Percentiles rank a stretch among this genome's conserved stretches.
These are phyloP conservation scores for Periophthalmus modestus DNA, from an alignment of 2,113 vertebrate genomes.

Conservation along the genomic window DNA sequence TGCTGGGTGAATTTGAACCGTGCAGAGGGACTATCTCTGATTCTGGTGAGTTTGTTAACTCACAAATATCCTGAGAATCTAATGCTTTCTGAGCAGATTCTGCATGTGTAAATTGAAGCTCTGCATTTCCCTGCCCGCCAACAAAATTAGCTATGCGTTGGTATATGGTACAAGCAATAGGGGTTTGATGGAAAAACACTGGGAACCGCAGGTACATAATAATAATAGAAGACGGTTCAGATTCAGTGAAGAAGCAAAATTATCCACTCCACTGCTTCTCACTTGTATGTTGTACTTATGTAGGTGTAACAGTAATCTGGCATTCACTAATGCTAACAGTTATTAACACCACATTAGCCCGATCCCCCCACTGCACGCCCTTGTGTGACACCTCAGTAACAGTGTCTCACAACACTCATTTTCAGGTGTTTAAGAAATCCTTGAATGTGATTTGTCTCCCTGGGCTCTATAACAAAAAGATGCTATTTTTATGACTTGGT, in stretches of 20 bases:
- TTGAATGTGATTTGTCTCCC: slow-evolving; percentile 77
- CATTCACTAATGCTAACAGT: slow-evolving; percentile 37
- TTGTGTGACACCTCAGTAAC: slow-evolving; percentile 61
- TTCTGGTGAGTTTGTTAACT: too few species aligned
- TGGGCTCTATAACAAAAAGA: slow-evolving; percentile 54
- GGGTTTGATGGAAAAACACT: too few species aligned
- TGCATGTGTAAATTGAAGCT: neutral
- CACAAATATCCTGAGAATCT: too few species aligned
- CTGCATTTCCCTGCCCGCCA: neutral
- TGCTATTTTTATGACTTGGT: slow-evolving; percentile 70
- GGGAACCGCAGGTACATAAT: neutral
- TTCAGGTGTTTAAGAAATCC: slow-evolving; percentile 82
- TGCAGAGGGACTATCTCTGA: too few species aligned
- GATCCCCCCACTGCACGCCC: slow-evolving; percentile 38
- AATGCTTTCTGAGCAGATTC: neutral
- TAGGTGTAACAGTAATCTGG: slow-evolving; percentile 27
- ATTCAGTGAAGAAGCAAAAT: slow-evolving; percentile 8
- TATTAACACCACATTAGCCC: slow-evolving; percentile 51
- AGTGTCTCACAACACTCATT: slow-evolving; percentile 78
- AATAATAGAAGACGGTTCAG: neutral
- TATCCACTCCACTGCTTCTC: slow-evolving; percentile 12
- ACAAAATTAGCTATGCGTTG: too few species aligned
- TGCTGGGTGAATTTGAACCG: too few species aligned
- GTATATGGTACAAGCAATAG: too few species aligned
- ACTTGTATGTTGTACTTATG: slow-evolving; percentile 16